Evolutionary conservation across 2,797 vertebrate species (phyloP).

Genomic region (Pygocentrus nattereri): DNA sequence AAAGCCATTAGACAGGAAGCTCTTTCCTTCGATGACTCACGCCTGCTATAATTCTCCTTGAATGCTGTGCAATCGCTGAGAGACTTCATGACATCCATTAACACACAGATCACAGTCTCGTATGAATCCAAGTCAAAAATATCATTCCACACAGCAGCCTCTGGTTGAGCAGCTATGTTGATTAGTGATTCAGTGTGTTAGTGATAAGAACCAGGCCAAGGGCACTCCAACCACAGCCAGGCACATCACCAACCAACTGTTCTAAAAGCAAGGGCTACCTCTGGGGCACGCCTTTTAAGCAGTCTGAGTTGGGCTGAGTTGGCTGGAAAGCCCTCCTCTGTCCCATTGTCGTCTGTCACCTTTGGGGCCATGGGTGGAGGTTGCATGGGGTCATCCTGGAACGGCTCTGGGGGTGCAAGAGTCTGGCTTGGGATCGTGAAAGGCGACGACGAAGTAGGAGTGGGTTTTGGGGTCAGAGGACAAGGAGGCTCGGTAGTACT

Average conservation of each 20-base stretch:
- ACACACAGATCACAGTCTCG: constrained; percentile 10
- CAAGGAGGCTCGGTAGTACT: constrained; percentile 65
- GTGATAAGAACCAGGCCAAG: constrained; percentile 63
- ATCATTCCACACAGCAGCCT: constrained; percentile 27
- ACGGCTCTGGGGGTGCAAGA: constrained; percentile 56
- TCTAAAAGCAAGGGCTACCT: constrained; percentile 72
- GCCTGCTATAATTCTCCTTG: constrained; percentile 1
- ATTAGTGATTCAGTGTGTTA: constrained; percentile 74
- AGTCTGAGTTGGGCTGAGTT: constrained; percentile 74
- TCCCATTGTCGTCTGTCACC: constrained; percentile 68
- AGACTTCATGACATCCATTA: constrained; percentile 15
- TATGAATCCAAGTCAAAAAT: neutral
- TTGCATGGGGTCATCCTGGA: constrained; percentile 57
- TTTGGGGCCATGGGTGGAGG: constrained; percentile 56
- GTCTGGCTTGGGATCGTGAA: constrained; percentile 37
- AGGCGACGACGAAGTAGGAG: neutral
- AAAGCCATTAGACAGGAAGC: neutral
- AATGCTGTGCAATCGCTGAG: constrained; percentile 10
- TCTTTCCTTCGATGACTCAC: constrained; percentile 15
- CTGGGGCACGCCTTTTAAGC: constrained; percentile 82
- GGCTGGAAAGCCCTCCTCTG: constrained; percentile 55
- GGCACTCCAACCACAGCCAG: constrained; percentile 62
- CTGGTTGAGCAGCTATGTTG: constrained; percentile 49
- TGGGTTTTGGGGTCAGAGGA: constrained; percentile 31
- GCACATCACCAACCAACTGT: constrained; percentile 69